phyloP scores from a whole-genome alignment of 1,140 invertebrate species.

The Pogonomyrmex barbatus region DNA sequence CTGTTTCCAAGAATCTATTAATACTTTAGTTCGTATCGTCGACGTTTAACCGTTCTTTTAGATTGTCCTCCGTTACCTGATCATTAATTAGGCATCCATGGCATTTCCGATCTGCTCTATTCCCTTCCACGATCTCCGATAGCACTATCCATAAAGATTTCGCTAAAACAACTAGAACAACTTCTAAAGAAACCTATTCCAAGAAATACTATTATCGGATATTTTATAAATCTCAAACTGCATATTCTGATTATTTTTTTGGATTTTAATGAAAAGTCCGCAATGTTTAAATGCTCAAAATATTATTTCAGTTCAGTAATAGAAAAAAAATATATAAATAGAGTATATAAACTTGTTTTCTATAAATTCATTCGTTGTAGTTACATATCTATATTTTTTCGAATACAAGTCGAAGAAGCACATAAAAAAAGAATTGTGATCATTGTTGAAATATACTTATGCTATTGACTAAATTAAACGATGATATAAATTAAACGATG shows the following conservation, averaged over 20 bases:
- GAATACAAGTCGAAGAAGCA: not conserved
- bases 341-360: not conserved
- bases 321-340: not conserved
- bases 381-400: not conserved
- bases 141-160: conserved; percentile 21
- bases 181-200: not conserved
- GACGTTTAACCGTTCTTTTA: not conserved
- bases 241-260: not conserved
- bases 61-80: conserved; percentile 19
- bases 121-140: not conserved
- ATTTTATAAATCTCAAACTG: not conserved
- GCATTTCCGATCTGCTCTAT: conserved; percentile 35
- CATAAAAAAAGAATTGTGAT: not conserved
- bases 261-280: not conserved
- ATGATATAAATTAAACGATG: not conserved
- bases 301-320: not conserved
- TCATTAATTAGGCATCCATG: not conserved
- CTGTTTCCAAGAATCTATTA: conserved; percentile 56
- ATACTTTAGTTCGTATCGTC: conserved; percentile 25
- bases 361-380: not conserved
- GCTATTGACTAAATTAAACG: not conserved
- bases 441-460: not conserved
- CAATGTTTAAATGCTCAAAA: not conserved
- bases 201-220: conserved; percentile 14
- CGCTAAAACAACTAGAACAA: conserved; percentile 20